phyloP scores from a whole-genome alignment of 2,888 invertebrate genomes.

The Argynnis bischoffii region DNA sequence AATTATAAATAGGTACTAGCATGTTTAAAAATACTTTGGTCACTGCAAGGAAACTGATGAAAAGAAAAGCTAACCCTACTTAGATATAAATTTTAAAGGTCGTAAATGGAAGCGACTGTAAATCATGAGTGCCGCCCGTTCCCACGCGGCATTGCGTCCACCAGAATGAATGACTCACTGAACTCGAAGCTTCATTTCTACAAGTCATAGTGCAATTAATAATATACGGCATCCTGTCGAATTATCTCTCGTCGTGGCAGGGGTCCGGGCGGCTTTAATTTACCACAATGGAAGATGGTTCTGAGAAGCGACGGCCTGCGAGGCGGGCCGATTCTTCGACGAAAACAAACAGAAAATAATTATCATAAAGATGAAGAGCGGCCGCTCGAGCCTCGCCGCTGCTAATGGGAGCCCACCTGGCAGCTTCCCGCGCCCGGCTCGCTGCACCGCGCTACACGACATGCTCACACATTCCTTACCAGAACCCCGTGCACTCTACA shows the following conservation, averaged over 20 bases:
- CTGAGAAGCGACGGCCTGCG: slow-evolving; percentile 77
- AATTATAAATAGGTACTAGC: no score
- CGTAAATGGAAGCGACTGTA: slow-evolving; percentile 58
- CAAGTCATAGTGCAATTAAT: slow-evolving; percentile 83
- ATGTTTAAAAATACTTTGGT: no score
- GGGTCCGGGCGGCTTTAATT: slow-evolving; percentile 82
- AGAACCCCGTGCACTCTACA: slow-evolving; percentile 18
- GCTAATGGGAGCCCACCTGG: slow-evolving; percentile 81
- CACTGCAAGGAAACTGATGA: slow-evolving; percentile 35
- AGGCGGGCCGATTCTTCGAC: slow-evolving; percentile 80
- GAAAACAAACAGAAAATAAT: slow-evolving; percentile 83
- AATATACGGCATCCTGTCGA: slow-evolving; percentile 83
- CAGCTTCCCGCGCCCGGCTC: slow-evolving; percentile 52
- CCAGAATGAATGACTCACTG: slow-evolving; percentile 81
- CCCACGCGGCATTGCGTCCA: slow-evolving; percentile 70
- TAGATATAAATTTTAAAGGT: slow-evolving; percentile 57
- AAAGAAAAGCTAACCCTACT: slow-evolving; percentile 46
- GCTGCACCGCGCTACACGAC: slow-evolving; percentile 37
- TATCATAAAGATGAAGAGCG: slow-evolving; percentile 83
- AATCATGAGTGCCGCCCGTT: slow-evolving; percentile 65
- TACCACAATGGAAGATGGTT: slow-evolving; percentile 81
- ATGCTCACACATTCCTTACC: slow-evolving; percentile 48
- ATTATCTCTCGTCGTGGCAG: slow-evolving; percentile 81
- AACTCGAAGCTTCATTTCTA: slow-evolving; percentile 79
- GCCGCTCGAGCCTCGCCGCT: slow-evolving; percentile 76